Percentiles rank a stretch among this genome's conserved stretches.
Evolutionary conservation across 2,113 vertebrate species (phyloP).

Genomic region (Macquaria ambigua): DNA sequence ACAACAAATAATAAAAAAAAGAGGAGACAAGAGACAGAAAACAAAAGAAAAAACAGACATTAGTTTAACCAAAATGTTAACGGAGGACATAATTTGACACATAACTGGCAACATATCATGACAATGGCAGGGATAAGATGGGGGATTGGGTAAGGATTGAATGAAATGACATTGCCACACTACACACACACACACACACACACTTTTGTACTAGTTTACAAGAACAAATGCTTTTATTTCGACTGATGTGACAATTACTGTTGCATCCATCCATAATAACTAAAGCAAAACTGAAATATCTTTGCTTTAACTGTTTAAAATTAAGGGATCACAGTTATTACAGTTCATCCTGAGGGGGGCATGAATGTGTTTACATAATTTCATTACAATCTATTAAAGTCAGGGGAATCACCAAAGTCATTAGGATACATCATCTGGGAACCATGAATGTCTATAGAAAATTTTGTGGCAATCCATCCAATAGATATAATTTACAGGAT

Average conservation of each 20-base stretch:
- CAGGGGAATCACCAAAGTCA: neutral
- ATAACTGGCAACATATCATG: constrained; percentile 27
- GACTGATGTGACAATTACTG: neutral
- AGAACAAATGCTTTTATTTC: neutral
- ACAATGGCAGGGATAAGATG: constrained; percentile 5
- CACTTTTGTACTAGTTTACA: neutral
- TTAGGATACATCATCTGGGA: neutral
- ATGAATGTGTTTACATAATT: neutral
- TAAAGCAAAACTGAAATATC: neutral
- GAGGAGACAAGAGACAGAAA: constrained; percentile 73
- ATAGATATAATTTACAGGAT: too few species aligned
- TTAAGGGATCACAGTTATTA: neutral
- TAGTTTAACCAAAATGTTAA: constrained; percentile 74
- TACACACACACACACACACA: neutral
- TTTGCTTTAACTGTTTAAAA: neutral
- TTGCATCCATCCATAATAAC: neutral
- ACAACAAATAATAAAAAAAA: constrained; percentile 47
- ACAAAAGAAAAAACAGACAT: constrained; percentile 68
- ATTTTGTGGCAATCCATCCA: too few species aligned
- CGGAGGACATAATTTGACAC: constrained; percentile 47
- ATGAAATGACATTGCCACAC: neutral
- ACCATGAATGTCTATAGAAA: too few species aligned
- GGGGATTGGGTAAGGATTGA: neutral
- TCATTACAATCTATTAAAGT: neutral
- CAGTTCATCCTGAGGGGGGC: neutral